A percentile compares a stretch with the other conserved stretches of the same genome.
Evolutionary conservation across 2,888 invertebrate genomes (phyloP).

Genomic region (Tuta absoluta): DNA sequence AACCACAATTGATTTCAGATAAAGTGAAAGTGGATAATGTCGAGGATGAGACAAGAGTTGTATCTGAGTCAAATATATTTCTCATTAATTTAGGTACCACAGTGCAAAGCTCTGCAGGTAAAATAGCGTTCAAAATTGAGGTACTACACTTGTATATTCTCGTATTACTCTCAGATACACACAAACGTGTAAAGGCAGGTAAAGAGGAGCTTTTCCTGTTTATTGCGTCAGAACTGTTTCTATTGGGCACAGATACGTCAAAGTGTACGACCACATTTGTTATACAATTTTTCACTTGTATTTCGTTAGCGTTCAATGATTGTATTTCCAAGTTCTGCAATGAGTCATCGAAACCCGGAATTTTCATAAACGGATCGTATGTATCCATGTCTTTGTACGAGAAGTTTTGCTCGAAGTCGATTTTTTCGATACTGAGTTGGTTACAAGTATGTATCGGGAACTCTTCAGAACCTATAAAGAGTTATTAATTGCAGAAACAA

Average conservation of each 20-base stretch:
- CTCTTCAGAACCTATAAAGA: conserved; percentile 40
- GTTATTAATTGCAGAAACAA: too few relatives aligned
- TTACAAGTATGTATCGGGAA: conserved; percentile 47
- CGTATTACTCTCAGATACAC: conserved; percentile 46
- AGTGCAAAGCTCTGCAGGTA: conserved; percentile 69
- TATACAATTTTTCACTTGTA: conserved; percentile 60
- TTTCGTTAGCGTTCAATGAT: conserved; percentile 54
- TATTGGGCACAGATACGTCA: conserved; percentile 54
- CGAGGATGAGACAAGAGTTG: conserved; percentile 23
- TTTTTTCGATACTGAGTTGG: not conserved
- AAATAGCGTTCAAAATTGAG: conserved; percentile 58
- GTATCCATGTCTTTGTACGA: not conserved
- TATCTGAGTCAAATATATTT: conserved; percentile 44
- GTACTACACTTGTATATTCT: conserved; percentile 63
- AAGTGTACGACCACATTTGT: conserved; percentile 65
- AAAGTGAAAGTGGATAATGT: not conserved
- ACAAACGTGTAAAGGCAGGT: conserved; percentile 26
- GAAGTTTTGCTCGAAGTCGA: conserved; percentile 11
- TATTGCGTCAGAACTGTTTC: conserved; percentile 33
- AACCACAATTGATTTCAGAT: conserved; percentile 17
- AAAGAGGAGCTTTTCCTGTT: conserved; percentile 42
- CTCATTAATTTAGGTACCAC: conserved; percentile 62
- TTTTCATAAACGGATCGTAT: conserved; percentile 29
- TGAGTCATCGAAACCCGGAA: conserved; percentile 57
- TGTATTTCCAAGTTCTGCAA: conserved; percentile 55